Percentiles rank a stretch among this genome's conserved stretches.
phyloP scores from a whole-genome alignment of 2,888 invertebrate species.

The Macrosiphum euphorbiae region DNA sequence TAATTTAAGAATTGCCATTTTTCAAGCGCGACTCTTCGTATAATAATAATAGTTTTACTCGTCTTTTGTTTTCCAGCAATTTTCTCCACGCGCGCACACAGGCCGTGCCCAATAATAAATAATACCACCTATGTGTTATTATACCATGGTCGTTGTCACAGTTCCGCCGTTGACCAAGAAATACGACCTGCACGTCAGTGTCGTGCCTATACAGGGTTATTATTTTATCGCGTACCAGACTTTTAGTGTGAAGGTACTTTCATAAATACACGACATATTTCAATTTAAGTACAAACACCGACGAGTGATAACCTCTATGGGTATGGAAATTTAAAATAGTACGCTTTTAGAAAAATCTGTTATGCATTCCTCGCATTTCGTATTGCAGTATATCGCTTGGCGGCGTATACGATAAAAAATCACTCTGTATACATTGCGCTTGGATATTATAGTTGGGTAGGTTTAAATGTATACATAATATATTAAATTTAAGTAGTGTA shows the following conservation, averaged over 20 bases:
- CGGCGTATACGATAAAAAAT: background rate
- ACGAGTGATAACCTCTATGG: background rate
- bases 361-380: background rate
- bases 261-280: background rate
- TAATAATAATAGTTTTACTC: background rate
- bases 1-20: background rate
- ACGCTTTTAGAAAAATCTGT: background rate
- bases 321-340: background rate
- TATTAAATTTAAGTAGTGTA: background rate
- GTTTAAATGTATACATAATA: background rate
- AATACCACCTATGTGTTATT: background rate
- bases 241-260: background rate
- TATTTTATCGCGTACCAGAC: background rate
- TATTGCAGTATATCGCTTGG: background rate
- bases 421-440: background rate
- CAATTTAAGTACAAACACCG: background rate
- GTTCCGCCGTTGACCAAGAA: slow-evolving; percentile 28
- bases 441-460: background rate
- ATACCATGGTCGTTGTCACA: background rate
- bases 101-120: background rate
- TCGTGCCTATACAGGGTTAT: background rate
- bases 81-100: background rate
- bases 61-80: slow-evolving; percentile 2
- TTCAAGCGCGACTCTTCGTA: background rate
- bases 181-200: background rate